Conservation (phyloP, 1,140 invertebrate genomes). For the Muscidifurax raptorellus region DNA sequence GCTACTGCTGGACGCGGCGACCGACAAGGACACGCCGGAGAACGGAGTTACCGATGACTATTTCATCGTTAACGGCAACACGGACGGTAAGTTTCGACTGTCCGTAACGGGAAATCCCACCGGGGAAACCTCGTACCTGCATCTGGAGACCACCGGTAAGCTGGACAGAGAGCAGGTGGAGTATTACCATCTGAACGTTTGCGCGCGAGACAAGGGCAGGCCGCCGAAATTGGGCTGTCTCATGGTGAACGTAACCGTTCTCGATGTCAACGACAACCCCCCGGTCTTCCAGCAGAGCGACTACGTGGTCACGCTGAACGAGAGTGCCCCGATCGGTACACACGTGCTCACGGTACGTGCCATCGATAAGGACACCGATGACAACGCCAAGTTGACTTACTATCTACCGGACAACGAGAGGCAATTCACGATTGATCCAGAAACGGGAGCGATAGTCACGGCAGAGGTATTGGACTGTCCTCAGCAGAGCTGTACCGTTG, state of each 20-base stretch:
- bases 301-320: constrained; percentile 93
- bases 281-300: constrained; percentile 95
- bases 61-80: constrained; percentile 90
- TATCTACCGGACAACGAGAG: constrained; percentile 89
- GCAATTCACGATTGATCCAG: constrained; percentile 92
- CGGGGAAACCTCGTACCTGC: constrained; percentile 91
- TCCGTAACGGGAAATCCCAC: constrained; percentile 91
- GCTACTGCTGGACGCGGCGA: constrained; percentile 90
- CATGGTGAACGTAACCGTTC: constrained; percentile 91
- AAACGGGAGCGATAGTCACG: constrained; percentile 90
- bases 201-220: constrained; percentile 89
- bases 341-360: constrained; percentile 92
- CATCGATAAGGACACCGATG: constrained; percentile 92
- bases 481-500: constrained; percentile 79
- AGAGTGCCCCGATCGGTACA: constrained; percentile 92
- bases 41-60: constrained; percentile 93
- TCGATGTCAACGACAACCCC: constrained; percentile 97
- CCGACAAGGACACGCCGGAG: constrained; percentile 88
- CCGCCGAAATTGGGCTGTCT: constrained; percentile 89
- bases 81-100: constrained; percentile 90
- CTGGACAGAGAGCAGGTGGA: constrained; percentile 91
- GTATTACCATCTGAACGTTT: constrained; percentile 91
- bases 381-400: constrained; percentile 94
- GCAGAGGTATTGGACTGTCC: constrained; percentile 87
- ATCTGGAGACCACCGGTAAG: constrained; percentile 92